Conservation (phyloP, 2,113 vertebrate species). For the Brachypodius melanocephalos region DNA sequence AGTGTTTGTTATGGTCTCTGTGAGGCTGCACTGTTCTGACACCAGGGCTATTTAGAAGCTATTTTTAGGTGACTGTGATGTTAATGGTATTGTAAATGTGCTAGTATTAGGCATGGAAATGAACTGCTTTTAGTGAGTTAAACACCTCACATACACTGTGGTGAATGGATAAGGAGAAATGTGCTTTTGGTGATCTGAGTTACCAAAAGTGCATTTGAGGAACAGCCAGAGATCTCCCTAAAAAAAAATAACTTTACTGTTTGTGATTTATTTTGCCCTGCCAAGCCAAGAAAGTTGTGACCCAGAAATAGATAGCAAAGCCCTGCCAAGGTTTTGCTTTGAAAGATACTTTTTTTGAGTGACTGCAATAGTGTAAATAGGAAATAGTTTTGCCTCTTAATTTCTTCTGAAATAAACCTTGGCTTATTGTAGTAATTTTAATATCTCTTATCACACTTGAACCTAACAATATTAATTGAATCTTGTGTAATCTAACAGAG, state of each 20-base stretch:
- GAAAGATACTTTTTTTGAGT: not conserved
- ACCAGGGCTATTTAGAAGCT: not conserved
- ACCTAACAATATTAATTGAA: not conserved
- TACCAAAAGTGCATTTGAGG: not conserved
- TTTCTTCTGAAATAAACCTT: not conserved
- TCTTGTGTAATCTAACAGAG: not conserved
- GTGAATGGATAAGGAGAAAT: not conserved
- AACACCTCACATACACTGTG: not conserved
- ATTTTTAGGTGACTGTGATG: not conserved
- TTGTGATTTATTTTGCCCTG: not conserved
- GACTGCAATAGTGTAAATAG: not conserved
- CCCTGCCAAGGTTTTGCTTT: not conserved
- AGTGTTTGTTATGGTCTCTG: not conserved
- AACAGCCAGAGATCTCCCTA: not conserved
- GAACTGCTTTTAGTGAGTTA: not conserved
- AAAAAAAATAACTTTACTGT: not conserved
- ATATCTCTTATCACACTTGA: not conserved
- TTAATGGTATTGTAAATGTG: not conserved
- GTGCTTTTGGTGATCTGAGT: not conserved
- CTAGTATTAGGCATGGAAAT: not conserved
- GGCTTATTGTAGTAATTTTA: not conserved
- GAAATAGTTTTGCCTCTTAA: not conserved
- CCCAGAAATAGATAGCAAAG: not conserved
- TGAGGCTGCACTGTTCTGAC: not conserved
- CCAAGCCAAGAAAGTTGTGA: not conserved